Base-by-base conservation (phyloP, 2,888 invertebrate genomes). In the Dryococelus australis region DNA sequence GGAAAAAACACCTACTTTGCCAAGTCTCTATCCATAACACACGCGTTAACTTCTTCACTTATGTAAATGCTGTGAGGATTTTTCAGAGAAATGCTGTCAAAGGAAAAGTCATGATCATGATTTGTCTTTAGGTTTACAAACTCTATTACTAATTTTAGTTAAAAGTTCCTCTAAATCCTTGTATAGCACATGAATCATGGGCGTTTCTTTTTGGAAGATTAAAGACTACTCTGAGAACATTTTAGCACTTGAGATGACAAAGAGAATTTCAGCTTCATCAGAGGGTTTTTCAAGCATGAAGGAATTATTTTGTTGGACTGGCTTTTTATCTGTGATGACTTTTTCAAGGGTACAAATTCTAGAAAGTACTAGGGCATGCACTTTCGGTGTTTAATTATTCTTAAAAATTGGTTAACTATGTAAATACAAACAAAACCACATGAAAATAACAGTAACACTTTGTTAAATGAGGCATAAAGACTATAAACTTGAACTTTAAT, bases 51-150 rank as follows among this genome's bases (percentile, higher is more conserved):
- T 83, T 83, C 83, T 43, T 83, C 35, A 83, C 83, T 83, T 28
- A 28, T 28, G 43, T 28, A 83, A 83, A 83, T 83, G 83, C 26
- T 28, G 16, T 83, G 83, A 83, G 83, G 35, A 0, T 24, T 83
- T 83, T 35, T 83, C 24, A 83, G 24, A 83, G 83, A 28, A 83
- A 10, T 83, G 83, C 83, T 83, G 35, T 35, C 83, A 83, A 83
- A 83, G 13, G 83, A 83, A 83, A 28, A 83, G 83, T 83, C 83
- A 10, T 28, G n/a, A n/a, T 83, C 83, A 10, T 28, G 28, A 83
- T 83, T 83, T 83, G 83, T 83, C 12, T 83, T 83, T 35, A 83
- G 35, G 83, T 83, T 24, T 83, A 20, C 83, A 83, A 83, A 83
- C 27, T 83, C 35, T 83, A 28, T 28, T 12, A 83, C 83, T 83